Conservation (phyloP, 2,888 invertebrate genomes). For the Sarcophaga variegata region DNA sequence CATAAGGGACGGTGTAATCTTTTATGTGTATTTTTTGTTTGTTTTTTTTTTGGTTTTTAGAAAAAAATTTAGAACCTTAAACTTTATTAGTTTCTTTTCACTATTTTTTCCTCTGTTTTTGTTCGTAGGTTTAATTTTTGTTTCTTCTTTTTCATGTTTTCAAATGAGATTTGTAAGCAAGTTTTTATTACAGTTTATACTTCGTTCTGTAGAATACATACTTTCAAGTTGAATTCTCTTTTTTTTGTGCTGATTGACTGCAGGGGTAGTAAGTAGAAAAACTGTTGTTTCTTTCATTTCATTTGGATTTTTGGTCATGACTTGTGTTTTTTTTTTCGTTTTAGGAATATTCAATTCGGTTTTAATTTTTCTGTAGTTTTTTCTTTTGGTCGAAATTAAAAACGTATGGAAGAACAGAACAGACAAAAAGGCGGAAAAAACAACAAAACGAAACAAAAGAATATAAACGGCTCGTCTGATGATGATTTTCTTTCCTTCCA, state of each 20-base stretch:
- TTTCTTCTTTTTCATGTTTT: not conserved
- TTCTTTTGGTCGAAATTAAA: not conserved
- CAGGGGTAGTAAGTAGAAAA: slow-evolving; percentile 5
- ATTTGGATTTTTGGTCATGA: not conserved
- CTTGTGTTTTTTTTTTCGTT: not conserved
- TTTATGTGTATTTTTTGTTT: slow-evolving; percentile 9
- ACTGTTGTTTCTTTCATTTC: slow-evolving; percentile 14
- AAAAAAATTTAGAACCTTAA: slow-evolving; percentile 6
- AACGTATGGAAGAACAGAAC: not conserved
- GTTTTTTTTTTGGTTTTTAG: not conserved
- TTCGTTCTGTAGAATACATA: not conserved
- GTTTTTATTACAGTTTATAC: slow-evolving; percentile 17
- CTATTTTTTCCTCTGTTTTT: not conserved
- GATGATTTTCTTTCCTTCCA: slow-evolving; percentile 5
- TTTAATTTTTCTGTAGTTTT: not conserved
- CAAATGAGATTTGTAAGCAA: slow-evolving; percentile 6
- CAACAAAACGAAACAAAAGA: not conserved
- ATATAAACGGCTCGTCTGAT: slow-evolving; percentile 29
- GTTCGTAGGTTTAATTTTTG: slow-evolving; percentile 8
- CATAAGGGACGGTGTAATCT: not conserved
- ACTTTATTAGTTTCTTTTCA: slow-evolving; percentile 17
- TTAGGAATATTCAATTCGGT: not conserved
- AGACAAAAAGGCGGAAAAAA: not conserved
- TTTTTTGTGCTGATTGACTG: slow-evolving; percentile 5
- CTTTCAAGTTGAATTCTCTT: slow-evolving; percentile 14